A percentile compares a stretch with the other conserved stretches of the same genome.
phyloP scores from a whole-genome alignment of 2,113 vertebrate species.

The Calyptomena viridis region DNA sequence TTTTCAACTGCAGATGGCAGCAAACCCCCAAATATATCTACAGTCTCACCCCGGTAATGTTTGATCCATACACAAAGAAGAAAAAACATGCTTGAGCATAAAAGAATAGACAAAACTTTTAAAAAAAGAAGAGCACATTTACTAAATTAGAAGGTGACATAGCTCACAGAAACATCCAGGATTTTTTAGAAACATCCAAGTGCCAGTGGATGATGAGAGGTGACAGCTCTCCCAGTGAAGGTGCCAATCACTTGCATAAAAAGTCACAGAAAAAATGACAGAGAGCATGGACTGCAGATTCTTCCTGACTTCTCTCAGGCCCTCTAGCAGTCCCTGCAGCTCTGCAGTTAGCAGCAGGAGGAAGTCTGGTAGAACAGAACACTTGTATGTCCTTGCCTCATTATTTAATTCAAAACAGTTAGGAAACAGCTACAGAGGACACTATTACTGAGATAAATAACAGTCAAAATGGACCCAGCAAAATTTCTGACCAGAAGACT shows the following conservation, averaged over 20 bases:
- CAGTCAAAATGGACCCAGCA: not conserved
- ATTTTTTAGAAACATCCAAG: constrained; percentile 17
- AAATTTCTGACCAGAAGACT: not conserved
- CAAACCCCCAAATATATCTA: constrained; percentile 60
- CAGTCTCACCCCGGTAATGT: not conserved
- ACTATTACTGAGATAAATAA: not conserved
- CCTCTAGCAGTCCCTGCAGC: not conserved
- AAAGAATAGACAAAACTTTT: not conserved
- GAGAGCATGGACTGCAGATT: not conserved
- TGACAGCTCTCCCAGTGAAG: constrained; percentile 29
- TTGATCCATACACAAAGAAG: not conserved
- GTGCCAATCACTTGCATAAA: constrained; percentile 39
- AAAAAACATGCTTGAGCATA: not conserved
- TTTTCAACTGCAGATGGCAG: constrained; percentile 76
- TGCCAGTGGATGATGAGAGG: constrained; percentile 2
- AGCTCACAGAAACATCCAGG: not conserved
- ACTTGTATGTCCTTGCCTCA: not conserved
- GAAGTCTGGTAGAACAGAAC: not conserved
- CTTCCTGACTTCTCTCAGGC: not conserved
- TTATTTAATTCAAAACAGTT: not conserved
- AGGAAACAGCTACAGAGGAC: not conserved
- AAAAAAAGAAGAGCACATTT: not conserved
- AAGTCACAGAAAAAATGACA: not conserved
- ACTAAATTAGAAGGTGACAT: not conserved
- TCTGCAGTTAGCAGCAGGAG: not conserved